Conservation (phyloP, 2,888 invertebrate genomes). For the Clepsis dumicolana region DNA sequence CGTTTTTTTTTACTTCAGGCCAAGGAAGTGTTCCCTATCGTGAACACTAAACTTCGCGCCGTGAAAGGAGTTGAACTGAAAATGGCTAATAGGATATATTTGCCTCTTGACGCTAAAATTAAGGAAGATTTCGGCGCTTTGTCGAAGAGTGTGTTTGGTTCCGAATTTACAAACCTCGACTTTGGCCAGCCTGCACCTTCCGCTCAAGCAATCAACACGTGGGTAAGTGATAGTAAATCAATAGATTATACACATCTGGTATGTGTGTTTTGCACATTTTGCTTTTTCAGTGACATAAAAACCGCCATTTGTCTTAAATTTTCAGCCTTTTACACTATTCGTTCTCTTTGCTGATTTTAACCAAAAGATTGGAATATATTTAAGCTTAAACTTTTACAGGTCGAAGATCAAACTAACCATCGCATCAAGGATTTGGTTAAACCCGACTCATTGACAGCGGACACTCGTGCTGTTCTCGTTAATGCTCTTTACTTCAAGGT, state of each 20-base stretch:
- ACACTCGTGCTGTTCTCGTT: slow-evolving; percentile 89
- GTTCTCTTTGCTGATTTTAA: too few species aligned
- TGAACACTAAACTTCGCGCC: slow-evolving; percentile 55
- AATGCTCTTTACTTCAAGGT: slow-evolving; percentile 95
- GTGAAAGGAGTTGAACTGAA: slow-evolving; percentile 83
- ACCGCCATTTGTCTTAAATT: too few species aligned
- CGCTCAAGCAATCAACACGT: slow-evolving; percentile 89
- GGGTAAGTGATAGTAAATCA: slow-evolving; percentile 80
- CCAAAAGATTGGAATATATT: background rate
- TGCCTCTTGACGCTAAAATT: slow-evolving; percentile 79
- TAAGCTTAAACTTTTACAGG: slow-evolving; percentile 56
- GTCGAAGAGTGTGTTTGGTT: slow-evolving; percentile 85
- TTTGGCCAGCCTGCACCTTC: slow-evolving; percentile 81
- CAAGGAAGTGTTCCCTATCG: slow-evolving; percentile 59
- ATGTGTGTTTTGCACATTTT: too few species aligned
- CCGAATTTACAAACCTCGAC: slow-evolving; percentile 87
- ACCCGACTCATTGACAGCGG: slow-evolving; percentile 72
- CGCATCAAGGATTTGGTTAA: slow-evolving; percentile 86
- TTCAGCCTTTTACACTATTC: too few species aligned
- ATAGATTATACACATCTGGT: too few species aligned
- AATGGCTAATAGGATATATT: slow-evolving; percentile 90
- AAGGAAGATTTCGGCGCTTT: slow-evolving; percentile 83
- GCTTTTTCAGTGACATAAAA: too few species aligned
- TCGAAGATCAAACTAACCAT: slow-evolving; percentile 74
- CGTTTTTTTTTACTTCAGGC: slow-evolving; percentile 58